Evolutionary conservation across 2,113 vertebrate species (phyloP), one percentile per base, ranked within the genome.

Genomic region (Zootoca vivipara): DNA sequence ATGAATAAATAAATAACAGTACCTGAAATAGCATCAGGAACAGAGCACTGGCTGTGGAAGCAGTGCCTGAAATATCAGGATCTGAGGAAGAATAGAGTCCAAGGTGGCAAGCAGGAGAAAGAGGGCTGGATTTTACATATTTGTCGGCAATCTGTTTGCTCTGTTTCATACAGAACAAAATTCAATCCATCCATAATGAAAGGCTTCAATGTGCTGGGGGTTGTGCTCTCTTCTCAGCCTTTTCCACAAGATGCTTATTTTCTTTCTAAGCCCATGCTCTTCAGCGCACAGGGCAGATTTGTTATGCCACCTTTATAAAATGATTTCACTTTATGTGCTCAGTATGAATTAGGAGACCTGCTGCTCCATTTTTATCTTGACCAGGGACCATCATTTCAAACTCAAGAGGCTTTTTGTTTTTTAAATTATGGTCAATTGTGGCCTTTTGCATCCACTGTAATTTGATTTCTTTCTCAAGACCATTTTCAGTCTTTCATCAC

Each of bases 381-480:
- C n/a, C n/a, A 81, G 18, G n/a, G 46, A 15, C 58, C 33, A 64
- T 81, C 56, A 38, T 64, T 40, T 82, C 58, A 82, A 73, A 73
- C 30, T 35, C n/a, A 40, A 40, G 10, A 40, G 62, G 40, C 40
- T 65, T 82, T 38, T 9, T 82, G 67, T 40, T 82, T 40, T 82
- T 82, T 67, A 67, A 62, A 82, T 82, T 82, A 67, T 82, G 33
- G n/a, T 26, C 33, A 64, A 10, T 78, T 52, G 42, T 78, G 52
- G 6, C 35, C 2, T 69, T 78, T 78, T 90, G 0, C 38, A 67
- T 16, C 28, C 78, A 2, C 15, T 83, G 84, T 87, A 0, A 67
- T 87, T 33, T 58, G 18, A 84, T 88, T 91, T 87, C n/a, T 89
- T 78, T 87, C 33, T 35, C 12, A 90, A 90, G 91, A 72, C 22